A percentile compares a stretch with the other conserved stretches of the same genome.
Evolutionary conservation across 2,113 vertebrate genomes (phyloP).

Genomic region (Xiphophorus hellerii): DNA sequence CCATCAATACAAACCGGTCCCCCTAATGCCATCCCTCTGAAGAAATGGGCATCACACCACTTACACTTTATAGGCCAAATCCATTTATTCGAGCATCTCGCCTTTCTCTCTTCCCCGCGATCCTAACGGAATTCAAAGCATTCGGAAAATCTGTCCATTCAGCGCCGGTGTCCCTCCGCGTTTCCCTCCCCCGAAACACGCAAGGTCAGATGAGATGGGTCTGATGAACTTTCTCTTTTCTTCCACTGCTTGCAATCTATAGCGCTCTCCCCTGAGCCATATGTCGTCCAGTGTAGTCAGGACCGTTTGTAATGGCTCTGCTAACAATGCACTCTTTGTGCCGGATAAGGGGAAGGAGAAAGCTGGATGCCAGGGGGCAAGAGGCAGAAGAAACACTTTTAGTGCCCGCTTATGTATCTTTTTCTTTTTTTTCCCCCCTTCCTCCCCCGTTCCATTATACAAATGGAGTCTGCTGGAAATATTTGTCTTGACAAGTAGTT

Average conservation of each 20-base stretch:
- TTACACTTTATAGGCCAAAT: constrained; percentile 90
- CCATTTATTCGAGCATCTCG: constrained; percentile 88
- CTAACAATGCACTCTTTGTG: constrained; percentile 98
- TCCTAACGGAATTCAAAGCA: constrained; percentile 97
- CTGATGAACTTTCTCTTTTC: constrained; percentile 88
- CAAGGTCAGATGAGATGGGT: constrained; percentile 90
- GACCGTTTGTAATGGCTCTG: constrained; percentile 89
- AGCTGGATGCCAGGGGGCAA: constrained; percentile 83
- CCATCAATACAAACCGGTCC: constrained; percentile 84
- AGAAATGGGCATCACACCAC: constrained; percentile 87
- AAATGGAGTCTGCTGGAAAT: constrained; percentile 86
- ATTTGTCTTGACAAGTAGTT: constrained; percentile 89
- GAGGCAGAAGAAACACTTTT: constrained; percentile 84
- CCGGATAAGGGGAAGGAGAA: constrained; percentile 90
- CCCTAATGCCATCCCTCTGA: constrained; percentile 85
- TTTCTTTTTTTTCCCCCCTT: constrained; percentile 11
- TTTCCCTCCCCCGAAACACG: constrained; percentile 82
- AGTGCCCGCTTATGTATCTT: constrained; percentile 80
- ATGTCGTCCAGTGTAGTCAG: constrained; percentile 84
- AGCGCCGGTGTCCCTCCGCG: constrained; percentile 82
- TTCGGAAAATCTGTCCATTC: constrained; percentile 99
- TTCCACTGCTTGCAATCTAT: constrained; percentile 85
- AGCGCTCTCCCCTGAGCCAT: constrained; percentile 90
- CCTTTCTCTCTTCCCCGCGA: constrained; percentile 83
- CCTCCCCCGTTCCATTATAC: constrained; percentile 80